These are phyloP conservation scores for Ctena decussata DNA, from an alignment of 2,888 invertebrate genomes.

Conservation along the genomic window DNA sequence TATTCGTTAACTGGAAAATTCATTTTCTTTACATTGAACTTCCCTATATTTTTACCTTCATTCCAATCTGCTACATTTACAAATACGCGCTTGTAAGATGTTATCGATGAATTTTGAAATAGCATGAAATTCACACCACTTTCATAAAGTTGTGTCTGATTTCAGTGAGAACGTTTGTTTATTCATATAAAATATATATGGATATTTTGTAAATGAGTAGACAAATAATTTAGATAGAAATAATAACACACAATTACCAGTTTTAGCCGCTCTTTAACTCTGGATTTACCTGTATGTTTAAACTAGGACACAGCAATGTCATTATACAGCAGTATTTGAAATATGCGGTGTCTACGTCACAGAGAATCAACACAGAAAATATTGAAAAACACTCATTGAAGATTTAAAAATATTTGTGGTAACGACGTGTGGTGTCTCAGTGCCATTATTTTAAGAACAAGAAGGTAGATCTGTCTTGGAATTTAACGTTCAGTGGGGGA, in stretches of 20 bases:
- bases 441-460: no score
- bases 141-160: no score
- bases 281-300: not conserved
- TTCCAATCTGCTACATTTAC: not conserved
- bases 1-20: no score
- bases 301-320: slow-evolving; percentile 12
- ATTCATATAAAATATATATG: no score
- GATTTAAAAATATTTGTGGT: not conserved
- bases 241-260: not conserved
- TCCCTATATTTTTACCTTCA: not conserved
- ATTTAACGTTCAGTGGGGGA: not conserved
- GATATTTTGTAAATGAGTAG: no score
- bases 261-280: not conserved
- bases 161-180: no score
- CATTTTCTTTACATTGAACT: not conserved
- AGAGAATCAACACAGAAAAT: not conserved
- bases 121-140: no score
- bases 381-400: not conserved
- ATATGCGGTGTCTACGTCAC: slow-evolving; percentile 3
- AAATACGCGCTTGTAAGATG: not conserved
- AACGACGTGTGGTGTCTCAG: not conserved
- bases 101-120: no score
- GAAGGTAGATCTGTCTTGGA: not conserved
- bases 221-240: no score
- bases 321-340: not conserved